Base-by-base conservation (phyloP, 37 sponge, comb jelly and placozoan species). In the Cliona cf. orientalis region DNA sequence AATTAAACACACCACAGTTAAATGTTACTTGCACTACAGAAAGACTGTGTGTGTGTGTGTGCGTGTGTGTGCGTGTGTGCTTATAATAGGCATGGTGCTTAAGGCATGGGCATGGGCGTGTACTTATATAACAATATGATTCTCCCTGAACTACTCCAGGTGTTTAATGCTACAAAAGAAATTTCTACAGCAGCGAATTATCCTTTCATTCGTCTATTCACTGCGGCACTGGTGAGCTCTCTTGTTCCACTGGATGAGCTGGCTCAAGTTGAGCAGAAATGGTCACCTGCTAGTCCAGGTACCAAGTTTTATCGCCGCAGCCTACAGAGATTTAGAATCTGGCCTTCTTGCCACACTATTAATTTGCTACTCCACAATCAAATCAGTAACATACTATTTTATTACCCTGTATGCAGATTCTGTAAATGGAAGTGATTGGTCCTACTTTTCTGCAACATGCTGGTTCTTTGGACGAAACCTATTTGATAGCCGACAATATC, bases 381-480 rank as follows among this genome's bases (percentile, higher is more conserved):
- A n/a, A n/a, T n/a, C n/a, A n/a, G n/a, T n/a, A n/a, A n/a, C n/a
- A 5, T 23, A 31, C 26, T 23, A 61, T 28, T 61, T 6, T 61
- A 28, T 23, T n/a, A n/a, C n/a, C n/a, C n/a, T n/a, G 39, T 21
- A 5, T 34, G 5, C 45, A 71, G 86, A 32, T 22, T 37, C 82
- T n/a, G 72, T 89, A 7, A 70, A 70, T 28, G 79, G 79, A 7
- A 46, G 62, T 38, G 63, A 62, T 57, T 81, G 82, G 83, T 46
- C 56, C 22, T 82, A 82, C 33, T 91, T 91, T 62, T 91, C 92
- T 69, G 92, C 92, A 3, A 67, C 67, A 36, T 91, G 92, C 42
- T 91, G 92, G 92, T 71, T 82, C 59, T 91, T 75, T 87, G 92
- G 92, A 3, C 46, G 83, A 26, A 57, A 91, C 42, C 46, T 91